Evolutionary conservation across 2,113 vertebrate genomes (phyloP).

Genomic region (Colaptes auratus): DNA sequence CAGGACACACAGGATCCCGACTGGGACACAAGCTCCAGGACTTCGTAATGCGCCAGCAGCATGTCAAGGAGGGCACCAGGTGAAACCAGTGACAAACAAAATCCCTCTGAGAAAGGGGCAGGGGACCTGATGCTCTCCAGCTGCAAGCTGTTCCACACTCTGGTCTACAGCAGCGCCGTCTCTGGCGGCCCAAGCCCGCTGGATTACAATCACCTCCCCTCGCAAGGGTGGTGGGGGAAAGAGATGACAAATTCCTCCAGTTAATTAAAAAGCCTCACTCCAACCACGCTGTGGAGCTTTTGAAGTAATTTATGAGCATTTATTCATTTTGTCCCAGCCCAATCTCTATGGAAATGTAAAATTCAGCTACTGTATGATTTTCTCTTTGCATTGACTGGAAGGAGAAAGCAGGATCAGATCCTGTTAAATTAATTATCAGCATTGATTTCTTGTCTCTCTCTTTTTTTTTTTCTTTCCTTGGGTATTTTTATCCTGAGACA

Average conservation of each 20-base stretch:
- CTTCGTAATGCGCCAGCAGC: background rate
- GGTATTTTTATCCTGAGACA: constrained; percentile 47
- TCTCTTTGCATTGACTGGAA: background rate
- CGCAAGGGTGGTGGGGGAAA: background rate
- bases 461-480: background rate
- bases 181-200: accelerated
- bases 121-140: background rate
- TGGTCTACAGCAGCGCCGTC: accelerated
- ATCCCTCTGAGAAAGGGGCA: too few relatives aligned
- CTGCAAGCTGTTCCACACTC: background rate
- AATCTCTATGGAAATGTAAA: constrained; percentile 47
- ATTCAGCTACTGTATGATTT: constrained; percentile 14
- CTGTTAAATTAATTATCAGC: constrained; percentile 59
- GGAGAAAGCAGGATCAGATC: background rate
- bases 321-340: constrained; percentile 51
- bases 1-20: background rate
- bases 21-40: accelerated
- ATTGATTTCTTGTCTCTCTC: constrained; percentile 49
- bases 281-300: background rate
- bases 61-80: background rate
- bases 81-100: background rate
- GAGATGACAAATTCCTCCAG: constrained; percentile 54
- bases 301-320: constrained; percentile 58
- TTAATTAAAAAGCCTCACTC: constrained; percentile 68
- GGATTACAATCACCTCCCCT: background rate